Base-by-base conservation (phyloP, 2,113 vertebrate species). In the Thymallus thymallus region DNA sequence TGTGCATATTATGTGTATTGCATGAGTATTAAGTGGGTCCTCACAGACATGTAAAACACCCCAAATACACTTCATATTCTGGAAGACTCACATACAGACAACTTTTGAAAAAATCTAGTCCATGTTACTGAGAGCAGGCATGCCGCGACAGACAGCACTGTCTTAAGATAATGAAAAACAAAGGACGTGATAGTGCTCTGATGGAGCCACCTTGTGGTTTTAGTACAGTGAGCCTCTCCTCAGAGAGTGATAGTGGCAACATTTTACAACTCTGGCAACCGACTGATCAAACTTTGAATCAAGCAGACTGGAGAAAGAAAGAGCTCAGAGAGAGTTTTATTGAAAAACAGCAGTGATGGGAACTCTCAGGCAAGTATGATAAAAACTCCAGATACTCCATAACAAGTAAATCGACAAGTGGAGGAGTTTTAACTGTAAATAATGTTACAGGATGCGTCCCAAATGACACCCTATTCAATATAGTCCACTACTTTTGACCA, bases 121-220 rank as follows among this genome's bases (percentile, higher is more conserved):
- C 35, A 3, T 41, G 35, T 41, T 9, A 55, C 20, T 18, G 51
- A 14, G 16, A 14, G 13, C 51, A 55, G 51, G 18, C 51, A 18
- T 45, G 35, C 35, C 10, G 35, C 35, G 46, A 51, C 35, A 69
- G 51, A 70, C 7, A n/a, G 30, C 60, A 70, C 48, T 69, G 79
- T 80, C 75, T 72, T 77, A 62, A 55, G 26, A 32, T 63, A 24
- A 72, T 20, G 70, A 41, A 20, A 67, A 45, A 45, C n/a, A 75
- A 69, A 67, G 68, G 67, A 41, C 30, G 29, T 20, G 26, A 41
- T 1, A 63, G 46, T 69, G 78, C 80, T 77, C 60, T 56, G 45
- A 81, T 71, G 75, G 83, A 76, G 81, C 84, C 84, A 86, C 74
- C 87, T 85, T 73, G 85, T 84, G 88, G 86, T 75, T 75, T 41